Percentiles rank a stretch among this genome's conserved stretches.
Conservation (phyloP, 2,888 invertebrate species). For the Punctoribates punctum region DNA sequence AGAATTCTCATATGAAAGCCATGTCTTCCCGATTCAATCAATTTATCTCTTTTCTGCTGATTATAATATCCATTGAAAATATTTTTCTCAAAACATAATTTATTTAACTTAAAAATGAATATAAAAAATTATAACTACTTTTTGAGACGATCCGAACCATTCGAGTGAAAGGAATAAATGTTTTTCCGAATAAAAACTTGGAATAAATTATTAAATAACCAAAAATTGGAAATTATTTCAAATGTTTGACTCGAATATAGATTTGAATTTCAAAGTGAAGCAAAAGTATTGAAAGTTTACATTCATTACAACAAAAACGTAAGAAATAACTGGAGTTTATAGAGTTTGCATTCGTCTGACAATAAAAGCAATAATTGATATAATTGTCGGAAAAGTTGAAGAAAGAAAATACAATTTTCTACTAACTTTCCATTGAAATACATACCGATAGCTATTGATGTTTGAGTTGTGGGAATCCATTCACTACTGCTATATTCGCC, state of each 20-base stretch:
- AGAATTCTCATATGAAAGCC: slow-evolving; percentile 5
- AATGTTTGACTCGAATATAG: slow-evolving; percentile 4
- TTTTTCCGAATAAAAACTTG: background rate
- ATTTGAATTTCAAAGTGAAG: background rate
- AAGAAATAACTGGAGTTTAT: too few relatives aligned
- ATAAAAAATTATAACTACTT: background rate
- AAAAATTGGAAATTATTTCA: background rate
- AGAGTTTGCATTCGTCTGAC: too few relatives aligned
- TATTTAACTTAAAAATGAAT: background rate
- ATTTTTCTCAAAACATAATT: slow-evolving; percentile 10
- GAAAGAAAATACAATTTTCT: background rate
- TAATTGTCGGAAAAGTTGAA: background rate
- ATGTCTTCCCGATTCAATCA: slow-evolving; percentile 8
- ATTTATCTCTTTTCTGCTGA: slow-evolving; percentile 15
- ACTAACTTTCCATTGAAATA: background rate
- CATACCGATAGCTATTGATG: slow-evolving; percentile 30
- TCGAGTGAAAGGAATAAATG: background rate
- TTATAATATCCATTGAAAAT: background rate
- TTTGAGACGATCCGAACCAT: slow-evolving; percentile 2
- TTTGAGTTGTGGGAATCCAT: slow-evolving; percentile 29
- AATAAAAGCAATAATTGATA: too few relatives aligned
- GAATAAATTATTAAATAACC: background rate
- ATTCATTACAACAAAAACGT: too few relatives aligned
- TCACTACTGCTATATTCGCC: slow-evolving; percentile 37
- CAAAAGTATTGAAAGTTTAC: too few relatives aligned